phyloP scores from a whole-genome alignment of 1,140 invertebrate genomes.

The Cherax quadricarinatus region DNA sequence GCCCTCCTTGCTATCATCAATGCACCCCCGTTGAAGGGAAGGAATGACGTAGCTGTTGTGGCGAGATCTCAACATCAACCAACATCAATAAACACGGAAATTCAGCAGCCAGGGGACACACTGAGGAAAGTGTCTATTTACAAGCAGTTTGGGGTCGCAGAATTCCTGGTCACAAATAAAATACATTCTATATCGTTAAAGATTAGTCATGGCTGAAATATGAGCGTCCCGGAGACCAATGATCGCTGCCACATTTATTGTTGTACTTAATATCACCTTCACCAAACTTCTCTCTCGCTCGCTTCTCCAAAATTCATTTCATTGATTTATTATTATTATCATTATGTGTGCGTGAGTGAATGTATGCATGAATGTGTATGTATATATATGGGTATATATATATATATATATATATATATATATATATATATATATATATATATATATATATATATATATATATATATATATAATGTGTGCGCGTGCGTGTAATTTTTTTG shows the following conservation, averaged over 20 bases:
- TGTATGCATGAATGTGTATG: background rate
- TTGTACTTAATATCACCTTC: background rate
- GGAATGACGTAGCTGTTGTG: too few species aligned
- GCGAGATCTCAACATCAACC: too few species aligned
- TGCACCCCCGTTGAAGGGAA: too few species aligned
- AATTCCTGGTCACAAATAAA: background rate
- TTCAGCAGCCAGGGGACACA: too few species aligned
- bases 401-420: background rate
- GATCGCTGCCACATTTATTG: background rate
- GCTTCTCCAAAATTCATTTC: background rate
- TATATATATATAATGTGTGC: too few species aligned
- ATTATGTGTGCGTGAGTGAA: background rate
- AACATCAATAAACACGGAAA: too few species aligned
- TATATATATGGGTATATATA: background rate
- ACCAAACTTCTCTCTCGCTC: background rate
- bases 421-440: slow-evolving; percentile 24
- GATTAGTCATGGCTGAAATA: background rate
- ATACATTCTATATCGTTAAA: background rate
- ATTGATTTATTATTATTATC: background rate
- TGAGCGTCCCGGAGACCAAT: too few species aligned
- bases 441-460: slow-evolving; percentile 31
- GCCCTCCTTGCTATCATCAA: too few species aligned
- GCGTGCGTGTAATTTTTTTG: too few species aligned
- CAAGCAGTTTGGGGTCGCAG: background rate
- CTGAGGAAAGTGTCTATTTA: background rate